Evolutionary conservation across 2,113 vertebrate genomes (phyloP).

Genomic region (Candoia aspera): DNA sequence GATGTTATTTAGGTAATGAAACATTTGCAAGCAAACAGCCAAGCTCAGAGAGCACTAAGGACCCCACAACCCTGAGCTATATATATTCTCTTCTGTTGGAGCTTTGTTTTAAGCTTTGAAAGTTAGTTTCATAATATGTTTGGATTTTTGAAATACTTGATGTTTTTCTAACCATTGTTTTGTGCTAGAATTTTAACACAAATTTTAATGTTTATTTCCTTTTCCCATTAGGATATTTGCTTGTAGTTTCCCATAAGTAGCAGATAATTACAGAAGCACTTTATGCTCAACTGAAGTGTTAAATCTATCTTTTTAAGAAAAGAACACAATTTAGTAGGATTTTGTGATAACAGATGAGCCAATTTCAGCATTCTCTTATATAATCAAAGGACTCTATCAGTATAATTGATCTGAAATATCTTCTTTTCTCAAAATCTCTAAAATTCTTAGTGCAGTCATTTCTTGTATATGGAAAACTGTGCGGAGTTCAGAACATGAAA

Average conservation of each 20-base stretch:
- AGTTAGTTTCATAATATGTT: too few relatives aligned
- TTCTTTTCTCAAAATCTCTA: neutral
- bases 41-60: too few relatives aligned
- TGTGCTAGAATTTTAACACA: too few relatives aligned
- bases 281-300: conserved; percentile 15
- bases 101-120: too few relatives aligned
- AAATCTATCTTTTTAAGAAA: neutral
- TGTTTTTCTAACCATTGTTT: too few relatives aligned
- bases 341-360: neutral
- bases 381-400: neutral
- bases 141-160: too few relatives aligned
- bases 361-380: neutral
- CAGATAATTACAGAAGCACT: conserved; percentile 30
- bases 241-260: neutral
- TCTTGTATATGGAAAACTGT: neutral
- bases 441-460: neutral
- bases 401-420: neutral
- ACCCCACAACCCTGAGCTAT: too few relatives aligned
- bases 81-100: too few relatives aligned
- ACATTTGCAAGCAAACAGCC: too few relatives aligned
- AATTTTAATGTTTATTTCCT: too few relatives aligned
- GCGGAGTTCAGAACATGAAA: neutral
- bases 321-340: neutral
- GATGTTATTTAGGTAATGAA: too few relatives aligned
- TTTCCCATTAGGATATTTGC: too few relatives aligned